Base-by-base conservation (phyloP, 2,888 invertebrate genomes). In the Oegoconia quadripuncta region DNA sequence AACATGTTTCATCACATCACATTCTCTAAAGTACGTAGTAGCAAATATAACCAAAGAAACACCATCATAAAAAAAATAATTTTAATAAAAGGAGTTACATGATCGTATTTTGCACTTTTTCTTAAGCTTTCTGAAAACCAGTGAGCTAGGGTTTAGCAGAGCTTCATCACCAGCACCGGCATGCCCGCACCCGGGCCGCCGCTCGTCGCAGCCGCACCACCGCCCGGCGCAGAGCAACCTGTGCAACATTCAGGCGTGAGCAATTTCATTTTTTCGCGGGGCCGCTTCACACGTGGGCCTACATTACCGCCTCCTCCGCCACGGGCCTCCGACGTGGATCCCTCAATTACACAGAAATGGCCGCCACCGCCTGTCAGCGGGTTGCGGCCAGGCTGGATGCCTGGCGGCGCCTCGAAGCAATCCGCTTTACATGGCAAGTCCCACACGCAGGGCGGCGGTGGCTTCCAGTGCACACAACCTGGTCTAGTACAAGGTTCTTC, bases 161-260 rank as follows among this genome's bases (percentile, higher is more conserved):
- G 73, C 64, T 86, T 83, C 84, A 84, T 80, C 52, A 84, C 68
- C 55, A 84, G 45, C 51, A 83, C 60, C 29, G 86, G 84, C 49
- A 79, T 52, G 26, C 70, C 72, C 32, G 69, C 57, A 9, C 73
- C 65, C 20, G 66, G 61, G 9, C 64, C 71, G 33, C 69, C 68
- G 44, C 57, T 59, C 37, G 59, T 42, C 37, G 59, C 48, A 33
- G 59, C 57, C 34, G 62, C 61, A 32, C 65, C 70, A 32, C 56
- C 67, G 28, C 59, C 62, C 42, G 60, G 35, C 26, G 62, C 42
- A 15, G 67, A 68, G 55, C 82, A 80, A 82, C 84, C 84, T 83
- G 77, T 55, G 59, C 65, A 78, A 73, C 55, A 75, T 53, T 59
- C 48, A 46, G 71, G 68, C 25, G 62, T 74, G 59, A 81, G 55